Conservation (phyloP, 2,888 invertebrate species). For the Leucophenga montana region DNA sequence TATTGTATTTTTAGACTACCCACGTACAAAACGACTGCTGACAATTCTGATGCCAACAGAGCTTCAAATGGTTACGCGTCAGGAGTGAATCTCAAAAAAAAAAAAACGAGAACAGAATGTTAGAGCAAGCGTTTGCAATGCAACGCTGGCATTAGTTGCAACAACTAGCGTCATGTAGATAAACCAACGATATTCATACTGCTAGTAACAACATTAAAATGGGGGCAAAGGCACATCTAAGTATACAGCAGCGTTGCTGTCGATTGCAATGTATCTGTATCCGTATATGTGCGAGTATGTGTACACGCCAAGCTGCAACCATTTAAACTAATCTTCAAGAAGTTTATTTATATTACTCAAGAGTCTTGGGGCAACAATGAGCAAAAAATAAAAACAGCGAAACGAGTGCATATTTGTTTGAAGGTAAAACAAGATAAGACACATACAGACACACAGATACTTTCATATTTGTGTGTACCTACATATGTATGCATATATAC, state of each 20-base stretch:
- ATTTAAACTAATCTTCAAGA: slow-evolving; percentile 61
- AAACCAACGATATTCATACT: background rate
- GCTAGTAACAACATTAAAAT: slow-evolving; percentile 35
- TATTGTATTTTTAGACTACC: too few species aligned
- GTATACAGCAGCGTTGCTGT: slow-evolving; percentile 23
- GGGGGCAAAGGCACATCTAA: slow-evolving; percentile 55
- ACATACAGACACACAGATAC: background rate
- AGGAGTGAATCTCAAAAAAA: background rate
- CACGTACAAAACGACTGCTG: background rate
- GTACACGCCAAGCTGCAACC: slow-evolving; percentile 37
- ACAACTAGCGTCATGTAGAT: background rate
- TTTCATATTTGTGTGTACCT: too few species aligned
- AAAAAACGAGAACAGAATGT: background rate
- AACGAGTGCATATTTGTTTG: background rate
- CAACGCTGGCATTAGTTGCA: background rate
- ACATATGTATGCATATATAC: too few species aligned
- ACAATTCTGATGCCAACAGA: background rate
- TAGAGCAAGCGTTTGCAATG: background rate
- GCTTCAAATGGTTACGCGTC: background rate
- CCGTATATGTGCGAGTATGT: too few species aligned
- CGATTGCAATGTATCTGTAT: background rate
- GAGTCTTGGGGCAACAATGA: slow-evolving; percentile 40
- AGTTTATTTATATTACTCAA: slow-evolving; percentile 60
- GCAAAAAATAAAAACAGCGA: background rate
- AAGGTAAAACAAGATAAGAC: slow-evolving; percentile 9